Conservation (phyloP, 2,113 vertebrate genomes). For the Martes martes region DNA sequence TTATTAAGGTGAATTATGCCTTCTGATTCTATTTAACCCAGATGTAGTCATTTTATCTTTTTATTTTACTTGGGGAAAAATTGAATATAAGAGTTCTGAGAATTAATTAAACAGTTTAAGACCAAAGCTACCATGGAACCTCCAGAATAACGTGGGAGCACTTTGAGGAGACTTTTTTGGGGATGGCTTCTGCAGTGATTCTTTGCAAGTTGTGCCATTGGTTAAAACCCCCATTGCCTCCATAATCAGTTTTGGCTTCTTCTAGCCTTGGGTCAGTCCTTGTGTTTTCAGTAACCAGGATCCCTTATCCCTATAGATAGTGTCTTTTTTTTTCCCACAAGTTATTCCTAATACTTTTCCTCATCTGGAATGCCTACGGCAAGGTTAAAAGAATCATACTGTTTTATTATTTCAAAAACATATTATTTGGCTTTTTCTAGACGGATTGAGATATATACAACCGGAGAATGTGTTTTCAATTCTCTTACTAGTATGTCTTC, state of each 20-base stretch:
- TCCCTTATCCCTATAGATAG: not conserved
- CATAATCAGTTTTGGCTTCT: not conserved
- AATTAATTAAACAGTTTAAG: not conserved
- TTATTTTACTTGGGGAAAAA: not conserved
- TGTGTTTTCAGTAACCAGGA: not conserved
- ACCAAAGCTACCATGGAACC: not conserved
- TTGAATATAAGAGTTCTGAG: not conserved
- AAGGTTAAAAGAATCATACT: not conserved
- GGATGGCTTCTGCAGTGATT: not conserved
- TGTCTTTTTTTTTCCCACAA: not conserved
- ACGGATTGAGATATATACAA: not conserved
- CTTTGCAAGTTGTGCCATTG: not conserved
- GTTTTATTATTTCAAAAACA: not conserved
- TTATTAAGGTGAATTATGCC: slow-evolving; percentile 12
- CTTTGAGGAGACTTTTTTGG: not conserved
- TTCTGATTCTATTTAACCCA: slow-evolving; percentile 17
- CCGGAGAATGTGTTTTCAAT: not conserved
- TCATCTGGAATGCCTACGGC: not conserved
- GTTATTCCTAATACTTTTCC: not conserved
- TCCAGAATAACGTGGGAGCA: not conserved
- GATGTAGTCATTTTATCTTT: not conserved
- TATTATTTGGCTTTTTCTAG: not conserved
- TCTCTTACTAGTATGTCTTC: not conserved
- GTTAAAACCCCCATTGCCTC: not conserved
- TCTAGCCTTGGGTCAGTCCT: not conserved